These are phyloP conservation scores for Patella ulyssiponensis DNA, from an alignment of 2,888 invertebrate species.

Conservation along the genomic window DNA sequence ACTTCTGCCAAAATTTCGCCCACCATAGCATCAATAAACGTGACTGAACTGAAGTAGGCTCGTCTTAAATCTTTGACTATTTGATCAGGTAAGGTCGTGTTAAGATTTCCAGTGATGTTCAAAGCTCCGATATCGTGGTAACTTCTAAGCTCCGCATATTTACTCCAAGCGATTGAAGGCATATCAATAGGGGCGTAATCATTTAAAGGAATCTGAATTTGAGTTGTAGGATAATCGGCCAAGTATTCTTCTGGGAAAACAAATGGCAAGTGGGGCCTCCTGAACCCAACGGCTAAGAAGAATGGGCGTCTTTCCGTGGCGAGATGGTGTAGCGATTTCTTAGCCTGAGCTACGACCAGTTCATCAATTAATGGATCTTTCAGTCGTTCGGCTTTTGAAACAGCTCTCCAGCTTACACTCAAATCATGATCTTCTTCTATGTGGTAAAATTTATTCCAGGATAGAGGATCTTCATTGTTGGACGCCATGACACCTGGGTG, in stretches of 20 bases:
- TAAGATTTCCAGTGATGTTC: conserved; percentile 21
- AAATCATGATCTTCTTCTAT: background rate
- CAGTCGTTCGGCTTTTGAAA: conserved; percentile 12
- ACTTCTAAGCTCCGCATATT: background rate
- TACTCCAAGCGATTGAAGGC: conserved; percentile 17
- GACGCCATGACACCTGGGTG: conserved; percentile 22
- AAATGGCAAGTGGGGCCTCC: conserved; percentile 47
- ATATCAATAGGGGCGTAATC: conserved; percentile 13
- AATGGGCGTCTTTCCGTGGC: conserved; percentile 34
- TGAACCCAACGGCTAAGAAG: conserved; percentile 47
- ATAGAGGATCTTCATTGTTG: conserved; percentile 5
- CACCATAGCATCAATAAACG: conserved; percentile 41
- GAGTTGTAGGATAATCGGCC: conserved; percentile 29
- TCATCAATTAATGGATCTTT: conserved; percentile 36
- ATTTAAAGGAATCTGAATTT: conserved; percentile 22
- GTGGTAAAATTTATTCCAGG: conserved; percentile 2
- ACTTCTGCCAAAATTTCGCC: conserved; percentile 42
- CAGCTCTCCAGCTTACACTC: conserved; percentile 7
- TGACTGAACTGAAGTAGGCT: conserved; percentile 21
- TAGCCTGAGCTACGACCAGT: conserved; percentile 33
- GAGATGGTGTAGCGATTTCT: conserved; percentile 24
- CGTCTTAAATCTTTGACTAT: conserved; percentile 27
- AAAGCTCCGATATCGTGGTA: conserved; percentile 32
- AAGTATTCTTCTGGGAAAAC: conserved; percentile 39
- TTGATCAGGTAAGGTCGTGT: conserved; percentile 34